phyloP scores from a whole-genome alignment of 2,888 invertebrate species.

The Ormia ochracea region DNA sequence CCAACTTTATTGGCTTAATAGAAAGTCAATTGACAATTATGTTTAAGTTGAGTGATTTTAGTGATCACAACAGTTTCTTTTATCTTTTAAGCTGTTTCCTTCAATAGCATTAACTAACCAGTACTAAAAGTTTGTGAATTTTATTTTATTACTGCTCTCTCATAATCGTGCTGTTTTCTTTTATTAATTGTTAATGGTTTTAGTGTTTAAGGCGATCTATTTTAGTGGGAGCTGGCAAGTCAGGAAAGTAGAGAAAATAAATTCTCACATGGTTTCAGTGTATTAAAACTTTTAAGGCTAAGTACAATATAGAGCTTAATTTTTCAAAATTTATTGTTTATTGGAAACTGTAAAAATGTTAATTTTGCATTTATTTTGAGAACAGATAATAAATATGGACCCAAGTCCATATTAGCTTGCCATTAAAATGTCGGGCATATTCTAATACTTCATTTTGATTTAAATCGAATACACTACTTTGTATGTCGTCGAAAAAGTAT shows the following conservation, averaged over 20 bases:
- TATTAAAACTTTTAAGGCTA: too few species aligned
- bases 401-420: too few species aligned
- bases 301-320: too few species aligned
- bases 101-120: background rate
- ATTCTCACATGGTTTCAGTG: constrained; percentile 17
- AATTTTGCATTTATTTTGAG: background rate
- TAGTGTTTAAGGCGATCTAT: constrained; percentile 45
- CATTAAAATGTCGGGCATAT: too few species aligned
- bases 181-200: constrained; percentile 60
- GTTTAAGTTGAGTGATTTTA: constrained; percentile 63
- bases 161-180: constrained; percentile 56
- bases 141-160: constrained; percentile 38
- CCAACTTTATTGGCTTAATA: constrained; percentile 64
- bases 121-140: constrained; percentile 21
- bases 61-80: constrained; percentile 31
- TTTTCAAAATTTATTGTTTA: background rate
- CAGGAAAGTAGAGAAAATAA: background rate
- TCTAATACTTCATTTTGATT: background rate
- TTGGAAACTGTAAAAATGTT: background rate
- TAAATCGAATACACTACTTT: background rate
- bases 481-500: background rate
- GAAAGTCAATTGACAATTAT: constrained; percentile 75
- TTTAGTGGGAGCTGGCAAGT: background rate
- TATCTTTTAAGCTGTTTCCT: background rate
- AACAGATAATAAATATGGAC: too few species aligned